phyloP scores from a whole-genome alignment of 2,113 vertebrate species.

The Crocuta crocuta region DNA sequence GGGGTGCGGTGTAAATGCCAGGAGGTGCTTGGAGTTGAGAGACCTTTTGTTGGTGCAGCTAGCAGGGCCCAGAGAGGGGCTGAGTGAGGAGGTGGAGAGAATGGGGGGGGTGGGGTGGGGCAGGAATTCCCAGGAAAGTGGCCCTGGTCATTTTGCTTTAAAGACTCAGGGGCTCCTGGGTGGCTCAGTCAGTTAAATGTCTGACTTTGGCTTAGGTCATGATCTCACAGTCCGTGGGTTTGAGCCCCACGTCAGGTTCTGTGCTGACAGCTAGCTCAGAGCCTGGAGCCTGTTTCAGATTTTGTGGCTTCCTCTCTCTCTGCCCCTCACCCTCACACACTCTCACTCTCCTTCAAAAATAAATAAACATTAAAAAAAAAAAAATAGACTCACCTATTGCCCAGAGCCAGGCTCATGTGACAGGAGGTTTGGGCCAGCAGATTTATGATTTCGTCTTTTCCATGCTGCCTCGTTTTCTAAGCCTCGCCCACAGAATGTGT shows the following conservation, averaged over 20 bases:
- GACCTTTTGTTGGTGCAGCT: background rate
- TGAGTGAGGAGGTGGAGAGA: background rate
- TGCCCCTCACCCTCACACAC: no score
- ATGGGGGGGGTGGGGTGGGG: rapidly evolving
- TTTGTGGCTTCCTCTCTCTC: no score
- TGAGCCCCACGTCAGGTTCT: no score
- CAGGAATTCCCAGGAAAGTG: background rate
- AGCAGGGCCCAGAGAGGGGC: background rate
- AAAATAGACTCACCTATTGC: background rate
- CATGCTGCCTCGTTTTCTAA: background rate
- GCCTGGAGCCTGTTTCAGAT: no score
- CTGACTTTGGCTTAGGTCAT: no score
- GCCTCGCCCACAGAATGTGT: background rate
- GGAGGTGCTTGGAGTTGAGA: background rate
- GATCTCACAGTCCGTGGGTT: no score
- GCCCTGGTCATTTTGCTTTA: background rate
- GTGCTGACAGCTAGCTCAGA: no score
- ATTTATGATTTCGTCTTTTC: background rate
- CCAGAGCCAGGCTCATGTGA: background rate
- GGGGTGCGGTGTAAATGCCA: background rate
- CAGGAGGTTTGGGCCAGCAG: background rate
- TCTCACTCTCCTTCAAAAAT: no score
- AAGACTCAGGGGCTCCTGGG: background rate
- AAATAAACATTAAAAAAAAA: no score
- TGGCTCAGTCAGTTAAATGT: no score